phyloP scores from a whole-genome alignment of 2,113 vertebrate genomes.

The Struthio camelus region DNA sequence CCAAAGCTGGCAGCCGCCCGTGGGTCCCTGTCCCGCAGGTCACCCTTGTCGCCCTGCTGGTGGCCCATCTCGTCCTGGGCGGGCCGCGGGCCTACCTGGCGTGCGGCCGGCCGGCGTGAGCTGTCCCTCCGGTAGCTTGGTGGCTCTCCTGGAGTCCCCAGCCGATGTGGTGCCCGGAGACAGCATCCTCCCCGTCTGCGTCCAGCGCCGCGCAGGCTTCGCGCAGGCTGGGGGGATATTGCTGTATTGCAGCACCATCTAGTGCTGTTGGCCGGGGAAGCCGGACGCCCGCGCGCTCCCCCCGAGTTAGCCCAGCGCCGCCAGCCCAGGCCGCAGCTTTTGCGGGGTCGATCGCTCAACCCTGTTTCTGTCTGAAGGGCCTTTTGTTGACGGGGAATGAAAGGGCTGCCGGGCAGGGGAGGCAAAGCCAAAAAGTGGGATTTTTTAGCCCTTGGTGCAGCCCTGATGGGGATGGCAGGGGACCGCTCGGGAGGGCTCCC shows the following conservation, averaged over 20 bases:
- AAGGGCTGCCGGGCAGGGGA: too few species aligned
- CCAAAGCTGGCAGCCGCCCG: too few species aligned
- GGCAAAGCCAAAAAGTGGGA: too few species aligned
- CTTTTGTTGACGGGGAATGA: not conserved
- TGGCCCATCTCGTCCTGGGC: not conserved
- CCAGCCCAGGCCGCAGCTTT: rapidly evolving
- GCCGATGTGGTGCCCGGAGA: rapidly evolving
- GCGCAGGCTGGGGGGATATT: rapidly evolving
- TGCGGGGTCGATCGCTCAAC: too few species aligned
- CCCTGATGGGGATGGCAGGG: too few species aligned
- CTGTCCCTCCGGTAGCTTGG: not conserved
- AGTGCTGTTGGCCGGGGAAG: not conserved
- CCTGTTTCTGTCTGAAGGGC: too few species aligned
- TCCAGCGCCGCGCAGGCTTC: rapidly evolving
- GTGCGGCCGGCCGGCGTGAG: rapidly evolving
- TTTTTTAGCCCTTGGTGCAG: too few species aligned
- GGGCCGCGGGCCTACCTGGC: not conserved
- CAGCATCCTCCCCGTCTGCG: rapidly evolving
- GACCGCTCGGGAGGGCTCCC: too few species aligned
- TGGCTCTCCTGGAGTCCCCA: not conserved
- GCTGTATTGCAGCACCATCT: slow-evolving; percentile 62
- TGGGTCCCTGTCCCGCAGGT: too few species aligned
- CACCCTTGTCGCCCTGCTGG: not conserved
- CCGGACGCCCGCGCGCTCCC: not conserved
- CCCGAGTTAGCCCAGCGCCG: rapidly evolving